These are phyloP conservation scores for Brachionus sp. DNA, from an alignment of 1,140 invertebrate species.

Conservation along the genomic window DNA sequence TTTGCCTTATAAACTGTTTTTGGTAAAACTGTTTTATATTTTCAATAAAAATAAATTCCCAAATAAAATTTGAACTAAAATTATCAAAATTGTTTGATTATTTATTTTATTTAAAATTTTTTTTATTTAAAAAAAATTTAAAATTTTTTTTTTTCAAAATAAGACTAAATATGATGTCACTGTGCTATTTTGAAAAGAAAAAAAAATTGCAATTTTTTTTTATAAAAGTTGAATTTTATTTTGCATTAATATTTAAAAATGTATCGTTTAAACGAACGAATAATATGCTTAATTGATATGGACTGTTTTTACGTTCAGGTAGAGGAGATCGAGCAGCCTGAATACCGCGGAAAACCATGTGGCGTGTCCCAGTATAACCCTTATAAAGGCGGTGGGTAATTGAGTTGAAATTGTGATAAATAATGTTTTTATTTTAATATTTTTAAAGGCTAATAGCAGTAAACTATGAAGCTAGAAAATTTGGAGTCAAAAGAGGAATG, in stretches of 20 bases:
- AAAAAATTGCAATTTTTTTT: neutral
- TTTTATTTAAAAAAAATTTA: too few relatives aligned
- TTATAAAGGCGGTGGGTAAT: slow-evolving; percentile 82
- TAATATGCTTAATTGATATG: slow-evolving; percentile 89
- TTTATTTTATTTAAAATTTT: too few relatives aligned
- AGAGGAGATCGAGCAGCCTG: slow-evolving; percentile 79
- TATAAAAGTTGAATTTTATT: neutral
- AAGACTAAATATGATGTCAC: neutral
- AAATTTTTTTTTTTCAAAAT: neutral
- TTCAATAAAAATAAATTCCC: too few relatives aligned
- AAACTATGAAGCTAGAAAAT: slow-evolving; percentile 86
- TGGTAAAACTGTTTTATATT: too few relatives aligned
- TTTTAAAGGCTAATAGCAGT: slow-evolving; percentile 83
- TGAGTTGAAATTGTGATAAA: slow-evolving; percentile 47
- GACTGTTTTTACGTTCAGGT: slow-evolving; percentile 95
- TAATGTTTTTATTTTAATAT: neutral
- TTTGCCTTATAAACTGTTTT: neutral
- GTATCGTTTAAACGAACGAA: slow-evolving; percentile 58
- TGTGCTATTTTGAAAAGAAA: neutral
- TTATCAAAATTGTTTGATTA: too few relatives aligned
- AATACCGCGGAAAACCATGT: slow-evolving; percentile 76
- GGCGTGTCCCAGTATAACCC: slow-evolving; percentile 91
- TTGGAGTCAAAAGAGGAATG: slow-evolving; percentile 79
- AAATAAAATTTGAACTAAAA: too few relatives aligned
- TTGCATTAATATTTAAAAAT: neutral